phyloP scores from a whole-genome alignment of 2,113 vertebrate species.

The sheep (Ovis aries) region DNA sequence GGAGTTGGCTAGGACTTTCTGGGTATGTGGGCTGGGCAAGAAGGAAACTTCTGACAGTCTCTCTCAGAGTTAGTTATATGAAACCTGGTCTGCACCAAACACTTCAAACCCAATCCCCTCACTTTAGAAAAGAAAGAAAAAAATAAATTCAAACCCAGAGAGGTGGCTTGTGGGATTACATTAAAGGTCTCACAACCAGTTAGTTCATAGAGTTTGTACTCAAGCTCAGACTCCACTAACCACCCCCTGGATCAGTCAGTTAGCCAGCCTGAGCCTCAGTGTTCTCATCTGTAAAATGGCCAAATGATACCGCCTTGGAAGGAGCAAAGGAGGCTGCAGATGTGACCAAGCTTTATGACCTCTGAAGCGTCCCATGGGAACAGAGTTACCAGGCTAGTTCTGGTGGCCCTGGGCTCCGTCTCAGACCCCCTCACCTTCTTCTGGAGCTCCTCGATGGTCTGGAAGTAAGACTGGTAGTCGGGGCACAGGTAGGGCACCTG shows the following conservation, averaged over 20 bases:
- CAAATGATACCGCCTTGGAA: not conserved
- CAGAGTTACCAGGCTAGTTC: no score
- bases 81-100: not conserved
- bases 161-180: not conserved
- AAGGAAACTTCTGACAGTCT: not conserved
- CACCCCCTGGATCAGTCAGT: not conserved
- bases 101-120: not conserved
- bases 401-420: not conserved
- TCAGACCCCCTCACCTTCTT: conserved; percentile 73
- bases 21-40: not conserved
- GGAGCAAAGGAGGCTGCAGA: not conserved
- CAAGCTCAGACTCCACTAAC: not conserved
- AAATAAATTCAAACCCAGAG: not conserved
- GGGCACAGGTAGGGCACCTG: conserved; percentile 72
- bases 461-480: conserved; percentile 80
- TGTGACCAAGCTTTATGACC: not conserved
- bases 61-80: not conserved
- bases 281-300: not conserved
- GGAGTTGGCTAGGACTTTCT: not conserved
- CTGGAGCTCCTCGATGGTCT: conserved; percentile 77
- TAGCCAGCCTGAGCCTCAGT: not conserved
- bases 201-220: not conserved
- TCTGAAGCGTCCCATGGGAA: not conserved
- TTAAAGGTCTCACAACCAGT: not conserved
- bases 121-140: not conserved